Evolutionary conservation across 2,113 vertebrate genomes (phyloP).

Genomic region (Paratilapia polleni): DNA sequence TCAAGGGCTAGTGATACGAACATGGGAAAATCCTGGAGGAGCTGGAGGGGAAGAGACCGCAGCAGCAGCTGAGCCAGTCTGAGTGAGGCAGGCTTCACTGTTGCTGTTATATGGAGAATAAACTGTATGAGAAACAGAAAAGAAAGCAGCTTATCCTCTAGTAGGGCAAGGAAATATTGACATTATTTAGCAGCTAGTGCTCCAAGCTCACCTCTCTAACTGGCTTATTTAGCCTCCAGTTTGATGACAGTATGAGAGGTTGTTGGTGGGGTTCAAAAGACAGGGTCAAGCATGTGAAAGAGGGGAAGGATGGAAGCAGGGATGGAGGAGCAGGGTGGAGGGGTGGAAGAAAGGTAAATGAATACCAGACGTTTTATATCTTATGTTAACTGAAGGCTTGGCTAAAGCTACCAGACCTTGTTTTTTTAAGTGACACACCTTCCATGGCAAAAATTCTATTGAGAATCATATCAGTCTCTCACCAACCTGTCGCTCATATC

Average conservation of each 20-base stretch:
- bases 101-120: slow-evolving; percentile 44
- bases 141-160: slow-evolving; percentile 56
- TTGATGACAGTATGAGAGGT: slow-evolving; percentile 41
- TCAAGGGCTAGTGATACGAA: slow-evolving; percentile 86
- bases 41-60: slow-evolving; percentile 79
- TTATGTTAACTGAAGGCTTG: slow-evolving; percentile 61
- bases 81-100: slow-evolving; percentile 56
- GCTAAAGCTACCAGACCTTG: slow-evolving; percentile 50
- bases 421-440: slow-evolving; percentile 33
- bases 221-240: slow-evolving; percentile 25
- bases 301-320: slow-evolving; percentile 32
- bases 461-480: slow-evolving; percentile 28
- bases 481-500: neutral
- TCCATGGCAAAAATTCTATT: slow-evolving; percentile 1
- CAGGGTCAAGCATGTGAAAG: slow-evolving; percentile 64
- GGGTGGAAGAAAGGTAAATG: slow-evolving; percentile 65
- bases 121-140: slow-evolving; percentile 43
- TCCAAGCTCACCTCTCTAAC: slow-evolving; percentile 6
- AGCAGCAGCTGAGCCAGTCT: slow-evolving; percentile 78
- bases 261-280: slow-evolving; percentile 56
- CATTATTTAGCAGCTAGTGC: slow-evolving; percentile 35
- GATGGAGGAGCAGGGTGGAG: slow-evolving; percentile 52
- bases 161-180: slow-evolving; percentile 38
- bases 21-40: slow-evolving; percentile 85
- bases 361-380: slow-evolving; percentile 57